Percentiles rank a stretch among this genome's conserved stretches.
phyloP scores from a whole-genome alignment of 2,888 invertebrate species.

The Mythimna lalbum region DNA sequence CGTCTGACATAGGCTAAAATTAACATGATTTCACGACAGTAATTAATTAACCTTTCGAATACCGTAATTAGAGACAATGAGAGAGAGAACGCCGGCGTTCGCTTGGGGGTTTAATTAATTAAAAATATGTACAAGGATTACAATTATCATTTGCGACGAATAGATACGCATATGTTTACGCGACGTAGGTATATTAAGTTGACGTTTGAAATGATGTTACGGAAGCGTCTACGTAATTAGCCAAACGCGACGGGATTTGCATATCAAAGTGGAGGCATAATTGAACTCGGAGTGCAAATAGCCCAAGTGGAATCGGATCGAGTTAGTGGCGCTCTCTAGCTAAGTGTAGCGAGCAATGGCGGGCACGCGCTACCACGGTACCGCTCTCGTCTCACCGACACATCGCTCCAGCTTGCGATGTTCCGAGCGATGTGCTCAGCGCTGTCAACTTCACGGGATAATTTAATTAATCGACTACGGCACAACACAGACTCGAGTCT shows the following conservation, averaged over 20 bases:
- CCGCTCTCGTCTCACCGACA: conserved; percentile 59
- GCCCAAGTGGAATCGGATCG: conserved; percentile 87
- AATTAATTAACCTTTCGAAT: no score
- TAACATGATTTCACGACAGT: not conserved
- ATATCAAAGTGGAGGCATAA: conserved; percentile 89
- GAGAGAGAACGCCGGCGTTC: no score
- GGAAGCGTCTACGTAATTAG: conserved; percentile 88
- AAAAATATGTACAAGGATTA: conserved; percentile 3
- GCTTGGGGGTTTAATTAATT: no score
- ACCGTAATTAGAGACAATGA: no score
- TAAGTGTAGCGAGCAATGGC: conserved; percentile 79
- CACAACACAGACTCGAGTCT: conserved; percentile 80
- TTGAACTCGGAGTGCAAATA: conserved; percentile 89
- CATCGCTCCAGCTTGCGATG: conserved; percentile 48
- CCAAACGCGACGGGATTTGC: conserved; percentile 88
- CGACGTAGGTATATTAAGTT: conserved; percentile 70
- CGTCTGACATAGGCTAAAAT: conserved; percentile 7
- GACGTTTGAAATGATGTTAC: conserved; percentile 82
- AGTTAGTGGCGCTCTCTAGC: conserved; percentile 85
- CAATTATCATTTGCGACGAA: not conserved
- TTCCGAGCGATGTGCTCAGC: conserved; percentile 68
- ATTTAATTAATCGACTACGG: conserved; percentile 88
- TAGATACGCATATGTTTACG: conserved; percentile 15
- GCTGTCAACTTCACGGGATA: conserved; percentile 80
- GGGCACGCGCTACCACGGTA: conserved; percentile 54